phyloP scores from a whole-genome alignment of 2,888 invertebrate species.

The Drosophila neoperkinsi region DNA sequence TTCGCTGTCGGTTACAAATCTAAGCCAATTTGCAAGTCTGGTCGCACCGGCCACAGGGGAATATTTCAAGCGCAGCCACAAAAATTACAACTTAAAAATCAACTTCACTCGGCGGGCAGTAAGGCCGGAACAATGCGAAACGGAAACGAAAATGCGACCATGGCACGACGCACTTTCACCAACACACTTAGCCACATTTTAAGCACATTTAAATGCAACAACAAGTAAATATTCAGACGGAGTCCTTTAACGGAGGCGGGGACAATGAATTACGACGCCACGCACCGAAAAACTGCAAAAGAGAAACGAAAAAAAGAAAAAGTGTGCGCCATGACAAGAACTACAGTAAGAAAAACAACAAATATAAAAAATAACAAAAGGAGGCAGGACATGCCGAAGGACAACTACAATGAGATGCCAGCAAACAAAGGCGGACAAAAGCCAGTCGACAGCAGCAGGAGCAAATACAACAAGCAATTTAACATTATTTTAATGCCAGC shows the following conservation, averaged over 20 bases:
- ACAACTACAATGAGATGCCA: slow-evolving; percentile 62
- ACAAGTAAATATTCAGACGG: slow-evolving; percentile 53
- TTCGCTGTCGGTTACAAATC: slow-evolving; percentile 43
- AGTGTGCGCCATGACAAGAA: slow-evolving; percentile 41
- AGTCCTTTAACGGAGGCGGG: slow-evolving; percentile 32
- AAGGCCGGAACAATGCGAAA: slow-evolving; percentile 13
- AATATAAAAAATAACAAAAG: slow-evolving; percentile 16
- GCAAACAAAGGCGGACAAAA: slow-evolving; percentile 52
- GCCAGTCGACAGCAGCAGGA: slow-evolving; percentile 34
- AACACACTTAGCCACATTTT: slow-evolving; percentile 67
- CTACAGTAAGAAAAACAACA: slow-evolving; percentile 6
- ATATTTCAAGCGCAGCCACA: slow-evolving; percentile 42
- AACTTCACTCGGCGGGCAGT: slow-evolving; percentile 33
- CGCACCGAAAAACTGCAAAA: slow-evolving; percentile 50
- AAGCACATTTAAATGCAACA: slow-evolving; percentile 69
- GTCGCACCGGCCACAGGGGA: slow-evolving; percentile 7
- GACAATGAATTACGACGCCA: slow-evolving; percentile 68
- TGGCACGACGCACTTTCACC: slow-evolving; percentile 46
- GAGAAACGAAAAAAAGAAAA: slow-evolving; percentile 14
- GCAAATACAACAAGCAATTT: slow-evolving; percentile 71
- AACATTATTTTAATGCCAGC: slow-evolving; percentile 70
- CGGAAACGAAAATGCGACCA: slow-evolving; percentile 45
- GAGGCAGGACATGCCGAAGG: slow-evolving; percentile 59
- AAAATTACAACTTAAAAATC: slow-evolving; percentile 55
- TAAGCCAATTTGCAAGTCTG: slow-evolving; percentile 38